Base-by-base conservation (phyloP, 2,113 vertebrate species). In the Prietella phreatophila region DNA sequence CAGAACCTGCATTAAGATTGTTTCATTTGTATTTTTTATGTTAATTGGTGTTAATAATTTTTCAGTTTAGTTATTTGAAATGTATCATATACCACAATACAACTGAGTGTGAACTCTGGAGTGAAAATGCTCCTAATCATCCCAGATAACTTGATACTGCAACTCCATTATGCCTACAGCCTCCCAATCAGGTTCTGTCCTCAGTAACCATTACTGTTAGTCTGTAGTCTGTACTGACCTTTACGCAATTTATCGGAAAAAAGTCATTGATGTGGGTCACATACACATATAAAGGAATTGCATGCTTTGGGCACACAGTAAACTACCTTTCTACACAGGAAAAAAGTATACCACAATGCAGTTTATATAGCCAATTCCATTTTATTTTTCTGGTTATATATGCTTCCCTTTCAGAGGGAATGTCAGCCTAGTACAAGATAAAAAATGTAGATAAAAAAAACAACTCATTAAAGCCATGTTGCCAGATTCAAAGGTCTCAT, bases 231-330 rank as follows among this genome's bases (percentile, higher is more conserved):
- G 67, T 42, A 86, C 53, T 85, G 91, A 91, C 89, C 88, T 91
- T 92, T 93, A 82, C 19, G 20, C 85, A 88, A 89, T 88, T 81
- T 30, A 79, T 7, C 50, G 85, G 86, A 79, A 86, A 87, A 87
- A 89, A 85, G 61, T 83, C 58, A 88, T 81, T 6, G 65, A 42
- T 71, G 60, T 73, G 14, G 81, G 89, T 89, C 84, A 88, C 42
- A 71, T 33, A 63, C 71, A 79, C 11, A 17, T 65, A 76, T 79
- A 71, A 90, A 85, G 42, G 67, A 82, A 85, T 85, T 69, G 83
- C 79, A 85, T 27, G 73, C 53, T 73, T 58, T 75, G 53, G 69
- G 65, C 83, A 73, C 82, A 78, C 27, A 80, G 82, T 84, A 91
- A 87, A 91, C 88, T 73, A 88, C 36, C 80, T 83, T 85, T 85